Evolutionary conservation across 2,888 invertebrate genomes (phyloP).

Genomic region (Ormia ochracea): DNA sequence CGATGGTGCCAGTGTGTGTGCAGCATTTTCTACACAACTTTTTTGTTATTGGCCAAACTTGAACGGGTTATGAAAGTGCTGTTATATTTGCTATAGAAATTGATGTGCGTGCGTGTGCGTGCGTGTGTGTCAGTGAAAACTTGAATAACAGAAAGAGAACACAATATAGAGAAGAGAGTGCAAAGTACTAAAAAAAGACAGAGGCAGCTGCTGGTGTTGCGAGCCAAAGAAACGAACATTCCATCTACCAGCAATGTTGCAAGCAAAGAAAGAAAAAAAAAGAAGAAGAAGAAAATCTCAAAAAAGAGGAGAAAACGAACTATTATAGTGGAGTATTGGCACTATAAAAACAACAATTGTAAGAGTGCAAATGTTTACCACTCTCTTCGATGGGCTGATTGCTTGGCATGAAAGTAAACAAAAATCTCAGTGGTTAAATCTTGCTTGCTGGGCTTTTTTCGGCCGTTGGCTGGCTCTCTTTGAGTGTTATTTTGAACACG

Average conservation of each 20-base stretch:
- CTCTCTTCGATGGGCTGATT: conserved; percentile 18
- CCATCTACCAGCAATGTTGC: too few relatives aligned
- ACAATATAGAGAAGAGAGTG: conserved; percentile 38
- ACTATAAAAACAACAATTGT: neutral
- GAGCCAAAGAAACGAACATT: too few relatives aligned
- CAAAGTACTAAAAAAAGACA: conserved; percentile 41
- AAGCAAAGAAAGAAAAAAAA: too few relatives aligned
- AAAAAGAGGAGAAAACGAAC: too few relatives aligned
- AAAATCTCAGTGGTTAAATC: conserved; percentile 18
- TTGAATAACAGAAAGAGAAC: conserved; percentile 47
- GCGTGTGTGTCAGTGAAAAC: too few relatives aligned
- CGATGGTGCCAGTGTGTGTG: neutral
- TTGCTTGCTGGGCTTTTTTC: neutral
- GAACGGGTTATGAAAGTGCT: conserved; percentile 62
- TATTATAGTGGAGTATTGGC: too few relatives aligned
- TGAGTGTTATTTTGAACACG: conserved; percentile 61
- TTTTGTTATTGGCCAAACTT: conserved; percentile 62
- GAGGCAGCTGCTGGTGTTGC: conserved; percentile 29
- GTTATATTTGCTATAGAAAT: conserved; percentile 30
- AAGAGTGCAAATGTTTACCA: neutral
- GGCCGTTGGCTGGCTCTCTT: conserved; percentile 33
- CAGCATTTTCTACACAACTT: conserved; percentile 53
- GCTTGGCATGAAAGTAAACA: neutral
- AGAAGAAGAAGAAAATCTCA: too few relatives aligned
- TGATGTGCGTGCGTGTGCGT: too few relatives aligned